phyloP scores from a whole-genome alignment of 2,113 vertebrate species.

The Nansenia antarctica region DNA sequence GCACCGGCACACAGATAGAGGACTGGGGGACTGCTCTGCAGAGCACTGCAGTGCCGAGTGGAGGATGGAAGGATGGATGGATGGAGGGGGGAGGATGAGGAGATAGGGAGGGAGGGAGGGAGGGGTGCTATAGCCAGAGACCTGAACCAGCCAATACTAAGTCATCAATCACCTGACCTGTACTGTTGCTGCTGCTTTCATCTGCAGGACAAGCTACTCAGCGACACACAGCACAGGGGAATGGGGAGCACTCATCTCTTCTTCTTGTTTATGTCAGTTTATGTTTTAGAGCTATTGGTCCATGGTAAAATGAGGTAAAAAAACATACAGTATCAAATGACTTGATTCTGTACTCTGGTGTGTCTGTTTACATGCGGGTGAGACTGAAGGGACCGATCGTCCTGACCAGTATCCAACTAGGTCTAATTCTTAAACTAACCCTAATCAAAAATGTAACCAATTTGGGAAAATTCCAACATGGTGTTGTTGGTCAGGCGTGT shows the following conservation, averaged over 20 bases:
- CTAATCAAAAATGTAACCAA: too few relatives aligned
- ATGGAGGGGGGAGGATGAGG: background rate
- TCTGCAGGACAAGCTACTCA: conserved; percentile 4
- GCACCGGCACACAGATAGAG: background rate
- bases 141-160: conserved; percentile 14
- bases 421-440: too few relatives aligned
- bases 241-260: background rate
- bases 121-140: background rate
- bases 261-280: background rate
- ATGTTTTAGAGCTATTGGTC: background rate
- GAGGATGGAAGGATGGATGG: conserved; percentile 7
- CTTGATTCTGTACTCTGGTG: too few relatives aligned
- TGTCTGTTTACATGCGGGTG: too few relatives aligned
- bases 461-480: too few relatives aligned
- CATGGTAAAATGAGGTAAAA: background rate
- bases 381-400: too few relatives aligned
- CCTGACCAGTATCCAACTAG: too few relatives aligned
- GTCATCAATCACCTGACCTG: background rate
- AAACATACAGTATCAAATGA: background rate
- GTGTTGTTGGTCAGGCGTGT: too few relatives aligned
- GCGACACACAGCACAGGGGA: background rate
- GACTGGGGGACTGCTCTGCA: conserved; percentile 12
- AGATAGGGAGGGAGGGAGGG: background rate
- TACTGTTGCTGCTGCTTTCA: background rate
- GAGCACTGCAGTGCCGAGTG: conserved; percentile 24